A percentile compares a stretch with the other conserved stretches of the same genome.
Conservation (phyloP, 2,888 invertebrate species). For the Charanyca ferruginea region DNA sequence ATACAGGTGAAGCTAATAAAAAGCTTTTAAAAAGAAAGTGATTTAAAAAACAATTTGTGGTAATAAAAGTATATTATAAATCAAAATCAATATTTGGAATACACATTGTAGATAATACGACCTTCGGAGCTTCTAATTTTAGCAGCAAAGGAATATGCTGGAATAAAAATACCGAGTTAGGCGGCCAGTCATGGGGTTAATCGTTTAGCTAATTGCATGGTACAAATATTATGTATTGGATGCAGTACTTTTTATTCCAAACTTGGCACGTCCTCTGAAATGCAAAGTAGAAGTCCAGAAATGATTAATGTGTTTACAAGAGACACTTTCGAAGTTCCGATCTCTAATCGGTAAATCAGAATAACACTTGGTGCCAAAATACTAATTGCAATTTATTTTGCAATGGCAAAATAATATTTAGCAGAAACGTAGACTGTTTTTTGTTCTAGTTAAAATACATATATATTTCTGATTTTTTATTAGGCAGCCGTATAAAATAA, state of each 20-base stretch:
- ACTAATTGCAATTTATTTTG: slow-evolving; percentile 31
- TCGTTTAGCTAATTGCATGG: neutral
- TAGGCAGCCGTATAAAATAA: slow-evolving; percentile 20
- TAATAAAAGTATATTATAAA: no score
- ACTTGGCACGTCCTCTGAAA: slow-evolving; percentile 14
- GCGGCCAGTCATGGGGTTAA: no score
- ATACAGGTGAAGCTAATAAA: no score
- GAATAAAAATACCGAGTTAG: no score
- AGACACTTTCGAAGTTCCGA: slow-evolving; percentile 2
- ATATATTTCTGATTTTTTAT: slow-evolving; percentile 13
- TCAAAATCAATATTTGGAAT: no score
- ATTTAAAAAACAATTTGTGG: slow-evolving; percentile 3
- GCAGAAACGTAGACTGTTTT: neutral
- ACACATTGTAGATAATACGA: neutral
- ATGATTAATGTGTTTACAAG: slow-evolving; percentile 14
- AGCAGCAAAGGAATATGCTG: neutral
- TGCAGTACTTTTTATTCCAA: neutral
- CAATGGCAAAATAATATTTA: slow-evolving; percentile 10
- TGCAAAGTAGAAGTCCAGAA: neutral
- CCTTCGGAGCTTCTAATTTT: neutral
- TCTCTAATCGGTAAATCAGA: slow-evolving; percentile 14
- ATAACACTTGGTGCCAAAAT: slow-evolving; percentile 25
- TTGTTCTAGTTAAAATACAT: neutral
- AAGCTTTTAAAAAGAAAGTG: neutral
- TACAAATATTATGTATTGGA: neutral